Evolutionary conservation across 64 coral and sea anemone species (phyloP).

Genomic region (Hydrozoanthus tunicans): DNA sequence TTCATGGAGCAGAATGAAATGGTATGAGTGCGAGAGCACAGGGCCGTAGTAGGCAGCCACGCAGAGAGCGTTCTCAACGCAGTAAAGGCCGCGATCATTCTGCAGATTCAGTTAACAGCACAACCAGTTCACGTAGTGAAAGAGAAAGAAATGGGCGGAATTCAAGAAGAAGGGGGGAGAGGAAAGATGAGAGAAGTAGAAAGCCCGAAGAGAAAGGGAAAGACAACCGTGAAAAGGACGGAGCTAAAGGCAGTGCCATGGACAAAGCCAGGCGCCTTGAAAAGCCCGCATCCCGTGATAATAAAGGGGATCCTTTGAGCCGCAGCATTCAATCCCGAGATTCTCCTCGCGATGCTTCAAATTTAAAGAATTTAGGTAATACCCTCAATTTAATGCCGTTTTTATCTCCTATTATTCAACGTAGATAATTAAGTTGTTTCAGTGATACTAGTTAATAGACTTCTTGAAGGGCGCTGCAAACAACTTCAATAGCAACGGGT

Average conservation of each 20-base stretch:
- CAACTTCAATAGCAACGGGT: background rate
- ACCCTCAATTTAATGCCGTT: background rate
- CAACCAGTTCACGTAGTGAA: constrained; percentile 93
- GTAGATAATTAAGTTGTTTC: background rate
- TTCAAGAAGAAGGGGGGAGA: constrained; percentile 79
- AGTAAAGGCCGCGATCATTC: constrained; percentile 91
- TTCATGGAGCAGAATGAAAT: constrained; percentile 96
- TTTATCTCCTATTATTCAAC: background rate
- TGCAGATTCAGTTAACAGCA: constrained; percentile 91
- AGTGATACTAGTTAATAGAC: background rate
- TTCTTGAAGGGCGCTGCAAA: constrained; percentile 26
- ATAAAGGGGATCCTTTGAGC: constrained; percentile 57
- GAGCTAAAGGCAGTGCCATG: constrained; percentile 52
- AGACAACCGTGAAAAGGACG: constrained; percentile 77
- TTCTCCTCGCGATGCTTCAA: constrained; percentile 53
- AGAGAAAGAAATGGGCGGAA: constrained; percentile 96
- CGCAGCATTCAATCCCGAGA: constrained; percentile 52
- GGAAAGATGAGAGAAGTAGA: constrained; percentile 74
- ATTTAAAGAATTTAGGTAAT: constrained; percentile 58
- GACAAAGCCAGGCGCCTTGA: constrained; percentile 77
- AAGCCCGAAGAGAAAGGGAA: constrained; percentile 78
- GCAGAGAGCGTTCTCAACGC: constrained; percentile 98
- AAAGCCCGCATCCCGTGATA: constrained; percentile 64
- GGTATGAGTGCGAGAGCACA: constrained; percentile 98
- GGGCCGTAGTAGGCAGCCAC: constrained; percentile 96